These are phyloP conservation scores for Pachyramphus minor DNA, from an alignment of 2,113 vertebrate species.

Conservation along the genomic window DNA sequence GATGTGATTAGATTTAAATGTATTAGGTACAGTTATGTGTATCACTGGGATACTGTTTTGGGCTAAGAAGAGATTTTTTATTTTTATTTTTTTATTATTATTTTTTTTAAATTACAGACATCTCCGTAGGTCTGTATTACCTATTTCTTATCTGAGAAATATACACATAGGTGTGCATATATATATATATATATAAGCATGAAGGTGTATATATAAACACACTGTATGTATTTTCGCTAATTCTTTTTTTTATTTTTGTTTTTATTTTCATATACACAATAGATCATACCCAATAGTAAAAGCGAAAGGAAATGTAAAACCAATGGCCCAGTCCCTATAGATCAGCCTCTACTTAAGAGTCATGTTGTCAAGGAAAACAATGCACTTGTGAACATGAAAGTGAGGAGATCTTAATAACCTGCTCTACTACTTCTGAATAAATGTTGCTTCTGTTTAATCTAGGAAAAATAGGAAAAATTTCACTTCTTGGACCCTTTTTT, in stretches of 20 bases:
- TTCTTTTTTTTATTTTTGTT: neutral
- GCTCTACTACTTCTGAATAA: neutral
- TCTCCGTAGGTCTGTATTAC: neutral
- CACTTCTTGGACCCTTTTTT: neutral
- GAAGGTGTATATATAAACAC: too few relatives aligned
- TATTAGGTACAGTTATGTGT: neutral
- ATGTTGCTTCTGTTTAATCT: rapidly evolving
- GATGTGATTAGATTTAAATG: neutral
- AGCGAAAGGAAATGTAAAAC: neutral
- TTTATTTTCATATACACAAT: neutral
- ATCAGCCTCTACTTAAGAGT: rapidly evolving
- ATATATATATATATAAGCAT: neutral
- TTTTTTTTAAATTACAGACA: neutral
- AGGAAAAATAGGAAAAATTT: neutral
- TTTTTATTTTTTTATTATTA: neutral
- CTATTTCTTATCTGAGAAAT: neutral
- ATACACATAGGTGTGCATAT: too few relatives aligned
- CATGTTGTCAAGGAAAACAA: neutral
- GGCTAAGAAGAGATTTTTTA: neutral
- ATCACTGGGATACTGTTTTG: neutral
- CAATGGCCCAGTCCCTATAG: neutral
- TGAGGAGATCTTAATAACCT: neutral
- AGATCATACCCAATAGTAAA: neutral
- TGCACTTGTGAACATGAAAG: rapidly evolving
- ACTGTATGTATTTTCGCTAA: neutral